A percentile compares a stretch with the other conserved stretches of the same genome.
phyloP scores from a whole-genome alignment of 2,113 vertebrate species.

The Hystrix brachyura region DNA sequence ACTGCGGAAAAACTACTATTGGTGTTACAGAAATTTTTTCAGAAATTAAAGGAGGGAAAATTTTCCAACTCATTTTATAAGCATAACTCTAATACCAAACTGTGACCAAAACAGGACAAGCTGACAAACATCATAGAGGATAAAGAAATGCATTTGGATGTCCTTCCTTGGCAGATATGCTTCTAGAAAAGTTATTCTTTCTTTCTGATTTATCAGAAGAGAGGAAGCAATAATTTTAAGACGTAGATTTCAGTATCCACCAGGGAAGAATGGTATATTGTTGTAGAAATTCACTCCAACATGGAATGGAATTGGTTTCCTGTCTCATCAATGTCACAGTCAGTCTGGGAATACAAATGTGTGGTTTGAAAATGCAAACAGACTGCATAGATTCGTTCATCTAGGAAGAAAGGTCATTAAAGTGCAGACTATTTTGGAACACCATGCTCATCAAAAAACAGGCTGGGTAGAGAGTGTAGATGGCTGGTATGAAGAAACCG shows the following conservation, averaged over 20 bases:
- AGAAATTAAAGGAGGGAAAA: neutral
- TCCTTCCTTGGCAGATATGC: neutral
- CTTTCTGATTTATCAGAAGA: neutral
- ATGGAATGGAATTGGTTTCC: neutral
- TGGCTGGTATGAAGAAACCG: neutral
- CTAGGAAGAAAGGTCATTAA: neutral
- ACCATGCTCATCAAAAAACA: slow-evolving; percentile 15
- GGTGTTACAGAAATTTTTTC: neutral
- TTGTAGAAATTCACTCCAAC: neutral
- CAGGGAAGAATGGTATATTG: no score
- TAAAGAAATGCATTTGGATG: neutral
- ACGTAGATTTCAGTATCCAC: neutral
- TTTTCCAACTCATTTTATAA: neutral
- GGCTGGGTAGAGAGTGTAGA: neutral
- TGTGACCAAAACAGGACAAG: neutral
- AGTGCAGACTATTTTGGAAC: neutral
- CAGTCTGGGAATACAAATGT: neutral
- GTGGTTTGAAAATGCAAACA: neutral
- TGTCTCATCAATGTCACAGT: neutral
- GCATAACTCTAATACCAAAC: neutral
- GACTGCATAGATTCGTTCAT: no score
- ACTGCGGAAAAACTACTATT: slow-evolving; percentile 22
- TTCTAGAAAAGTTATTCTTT: slow-evolving; percentile 30
- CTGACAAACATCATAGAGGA: neutral
- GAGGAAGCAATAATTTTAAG: neutral